phyloP scores from a whole-genome alignment of 2,113 vertebrate species.

The Scortum barcoo region DNA sequence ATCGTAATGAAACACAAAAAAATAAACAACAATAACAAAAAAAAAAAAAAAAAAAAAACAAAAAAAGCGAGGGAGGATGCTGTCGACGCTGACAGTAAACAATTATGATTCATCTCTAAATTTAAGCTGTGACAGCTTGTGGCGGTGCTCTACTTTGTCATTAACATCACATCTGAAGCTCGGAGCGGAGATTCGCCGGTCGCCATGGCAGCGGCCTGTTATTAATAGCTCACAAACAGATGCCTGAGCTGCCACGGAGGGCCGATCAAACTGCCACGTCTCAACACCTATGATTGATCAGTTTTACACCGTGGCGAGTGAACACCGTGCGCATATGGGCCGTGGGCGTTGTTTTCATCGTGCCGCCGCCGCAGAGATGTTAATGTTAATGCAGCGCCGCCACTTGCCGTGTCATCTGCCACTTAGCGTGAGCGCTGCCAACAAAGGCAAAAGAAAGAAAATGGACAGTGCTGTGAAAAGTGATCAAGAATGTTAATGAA shows the following conservation, averaged over 20 bases:
- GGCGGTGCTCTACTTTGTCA: slow-evolving; percentile 39
- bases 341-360: slow-evolving; percentile 80
- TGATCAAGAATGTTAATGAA: slow-evolving; percentile 69
- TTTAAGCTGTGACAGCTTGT: slow-evolving; percentile 61
- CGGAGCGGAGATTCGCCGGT: slow-evolving; percentile 40
- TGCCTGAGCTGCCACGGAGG: slow-evolving; percentile 68
- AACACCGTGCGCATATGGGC: slow-evolving; percentile 54
- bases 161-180: slow-evolving; percentile 41
- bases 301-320: slow-evolving; percentile 54
- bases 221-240: slow-evolving; percentile 82
- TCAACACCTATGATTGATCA: slow-evolving; percentile 79
- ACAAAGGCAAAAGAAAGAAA: slow-evolving; percentile 3
- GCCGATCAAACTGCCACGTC: slow-evolving; percentile 50
- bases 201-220: slow-evolving; percentile 70
- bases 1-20: neutral
- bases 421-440: slow-evolving; percentile 33
- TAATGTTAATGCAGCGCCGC: slow-evolving; percentile 48
- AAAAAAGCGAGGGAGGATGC: neutral
- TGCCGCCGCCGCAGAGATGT: slow-evolving; percentile 13
- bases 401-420: slow-evolving; percentile 66
- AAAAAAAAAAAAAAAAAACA: neutral
- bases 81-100: slow-evolving; percentile 29
- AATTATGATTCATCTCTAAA: slow-evolving; percentile 48
- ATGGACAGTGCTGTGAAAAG: slow-evolving; percentile 56
- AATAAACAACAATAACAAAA: slow-evolving; percentile 10